Conservation (phyloP, 2,113 vertebrate genomes). For the Hippocampus zosterae region DNA sequence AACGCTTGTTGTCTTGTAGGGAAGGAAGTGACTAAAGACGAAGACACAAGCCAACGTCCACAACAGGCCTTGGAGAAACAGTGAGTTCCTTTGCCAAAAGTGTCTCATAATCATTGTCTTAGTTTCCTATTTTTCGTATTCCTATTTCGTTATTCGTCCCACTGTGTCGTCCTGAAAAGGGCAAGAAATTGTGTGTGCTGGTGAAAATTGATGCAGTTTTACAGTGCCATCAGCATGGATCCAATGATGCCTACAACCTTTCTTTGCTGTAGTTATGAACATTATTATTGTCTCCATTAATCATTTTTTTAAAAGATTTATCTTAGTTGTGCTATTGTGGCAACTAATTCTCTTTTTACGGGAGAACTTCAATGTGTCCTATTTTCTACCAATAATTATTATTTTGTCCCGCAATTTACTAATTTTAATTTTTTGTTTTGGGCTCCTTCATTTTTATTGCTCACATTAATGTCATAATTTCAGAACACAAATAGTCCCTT, state of each 20-base stretch:
- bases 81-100: slow-evolving; percentile 40
- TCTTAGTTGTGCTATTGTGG: too few species aligned
- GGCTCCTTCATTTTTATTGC: too few species aligned
- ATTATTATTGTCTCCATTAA: too few species aligned
- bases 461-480: too few species aligned
- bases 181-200: background rate
- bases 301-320: too few species aligned
- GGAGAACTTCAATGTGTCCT: too few species aligned
- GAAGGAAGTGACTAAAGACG: slow-evolving; percentile 43
- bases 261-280: too few species aligned
- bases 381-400: background rate
- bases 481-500: too few species aligned
- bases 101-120: background rate
- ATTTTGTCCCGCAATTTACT: background rate
- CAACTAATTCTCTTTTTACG: too few species aligned
- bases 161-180: background rate
- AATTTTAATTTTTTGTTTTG: too few species aligned
- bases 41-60: slow-evolving; percentile 10
- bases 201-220: background rate
- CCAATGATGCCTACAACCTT: too few species aligned
- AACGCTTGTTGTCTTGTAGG: slow-evolving; percentile 35
- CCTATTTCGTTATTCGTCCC: background rate
- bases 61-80: slow-evolving; percentile 40
- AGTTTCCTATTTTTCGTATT: background rate
- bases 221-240: too few species aligned